Conservation (phyloP, 2,797 vertebrate species). For the Periophthalmus magnuspinnatus region DNA sequence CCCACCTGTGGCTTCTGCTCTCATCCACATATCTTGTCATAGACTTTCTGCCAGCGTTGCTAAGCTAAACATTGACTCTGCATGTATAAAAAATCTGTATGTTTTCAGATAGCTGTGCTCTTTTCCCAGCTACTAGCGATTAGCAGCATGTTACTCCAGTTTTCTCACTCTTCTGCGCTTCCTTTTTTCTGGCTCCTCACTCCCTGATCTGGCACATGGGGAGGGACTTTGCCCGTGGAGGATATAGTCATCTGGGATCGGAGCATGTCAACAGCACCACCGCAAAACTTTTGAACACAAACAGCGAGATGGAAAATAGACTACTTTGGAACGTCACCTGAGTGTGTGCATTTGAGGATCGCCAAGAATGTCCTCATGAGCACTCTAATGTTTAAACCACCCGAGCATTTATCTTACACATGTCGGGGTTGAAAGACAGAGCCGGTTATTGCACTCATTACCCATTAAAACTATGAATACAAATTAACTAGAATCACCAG, state of each 20-base stretch:
- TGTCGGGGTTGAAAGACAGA: background rate
- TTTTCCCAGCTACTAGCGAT: slow-evolving; percentile 37
- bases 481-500: background rate
- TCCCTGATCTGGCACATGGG: slow-evolving; percentile 28
- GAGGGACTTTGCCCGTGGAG: slow-evolving; percentile 25
- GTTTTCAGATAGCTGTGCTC: slow-evolving; percentile 37
- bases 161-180: slow-evolving; percentile 46
- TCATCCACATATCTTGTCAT: slow-evolving; percentile 36
- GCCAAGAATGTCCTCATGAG: slow-evolving; percentile 19
- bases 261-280: slow-evolving; percentile 50
- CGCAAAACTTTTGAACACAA: slow-evolving; percentile 64
- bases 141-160: slow-evolving; percentile 55
- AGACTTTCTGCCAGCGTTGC: slow-evolving; percentile 42
- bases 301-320: slow-evolving; percentile 72
- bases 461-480: slow-evolving; percentile 2
- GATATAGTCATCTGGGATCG: slow-evolving; percentile 29
- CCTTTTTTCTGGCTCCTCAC: slow-evolving; percentile 21
- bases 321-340: slow-evolving; percentile 55
- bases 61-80: slow-evolving; percentile 58
- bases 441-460: background rate
- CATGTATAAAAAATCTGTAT: slow-evolving; percentile 30
- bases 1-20: slow-evolving; percentile 38
- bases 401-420: background rate
- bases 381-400: slow-evolving; percentile 1
- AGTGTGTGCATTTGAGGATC: slow-evolving; percentile 42